Evolutionary conservation across 2,113 vertebrate species (phyloP).

Genomic region (Odocoileus virginianus): DNA sequence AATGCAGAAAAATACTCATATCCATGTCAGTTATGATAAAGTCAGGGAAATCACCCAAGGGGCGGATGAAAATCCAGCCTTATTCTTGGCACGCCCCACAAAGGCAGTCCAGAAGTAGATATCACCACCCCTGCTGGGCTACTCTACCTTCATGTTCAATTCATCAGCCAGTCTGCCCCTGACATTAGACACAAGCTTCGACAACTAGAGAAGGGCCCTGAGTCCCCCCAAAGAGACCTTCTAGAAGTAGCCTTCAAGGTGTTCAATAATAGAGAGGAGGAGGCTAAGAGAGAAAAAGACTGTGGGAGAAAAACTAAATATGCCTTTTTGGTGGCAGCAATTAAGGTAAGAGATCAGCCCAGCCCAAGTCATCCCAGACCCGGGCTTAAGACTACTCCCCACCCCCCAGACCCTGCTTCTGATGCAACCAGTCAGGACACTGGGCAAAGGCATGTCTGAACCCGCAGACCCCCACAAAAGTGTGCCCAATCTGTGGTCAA

Average conservation of each 20-base stretch:
- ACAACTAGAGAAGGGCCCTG: not conserved
- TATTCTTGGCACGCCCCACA: not conserved
- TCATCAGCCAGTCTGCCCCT: not conserved
- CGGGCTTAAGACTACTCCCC: fast-evolving
- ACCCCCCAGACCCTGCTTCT: not conserved
- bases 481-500: fast-evolving
- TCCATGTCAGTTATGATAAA: not conserved
- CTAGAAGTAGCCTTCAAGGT: not conserved
- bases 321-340: not conserved
- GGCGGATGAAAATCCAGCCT: not conserved
- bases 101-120: not conserved
- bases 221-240: not conserved
- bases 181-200: not conserved
- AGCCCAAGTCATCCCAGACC: not conserved
- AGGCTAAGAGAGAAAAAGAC: not conserved
- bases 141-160: not conserved
- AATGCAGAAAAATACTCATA: not conserved
- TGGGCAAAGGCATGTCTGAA: not conserved
- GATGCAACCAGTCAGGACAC: not conserved
- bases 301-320: not conserved
- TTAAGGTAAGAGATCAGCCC: not conserved
- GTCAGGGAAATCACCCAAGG: not conserved
- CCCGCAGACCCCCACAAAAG: fast-evolving
- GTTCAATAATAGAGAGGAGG: not conserved
- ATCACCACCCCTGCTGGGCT: not conserved